phyloP scores from a whole-genome alignment of 2,797 vertebrate species.

The Ctenopoma kingsleyae region DNA sequence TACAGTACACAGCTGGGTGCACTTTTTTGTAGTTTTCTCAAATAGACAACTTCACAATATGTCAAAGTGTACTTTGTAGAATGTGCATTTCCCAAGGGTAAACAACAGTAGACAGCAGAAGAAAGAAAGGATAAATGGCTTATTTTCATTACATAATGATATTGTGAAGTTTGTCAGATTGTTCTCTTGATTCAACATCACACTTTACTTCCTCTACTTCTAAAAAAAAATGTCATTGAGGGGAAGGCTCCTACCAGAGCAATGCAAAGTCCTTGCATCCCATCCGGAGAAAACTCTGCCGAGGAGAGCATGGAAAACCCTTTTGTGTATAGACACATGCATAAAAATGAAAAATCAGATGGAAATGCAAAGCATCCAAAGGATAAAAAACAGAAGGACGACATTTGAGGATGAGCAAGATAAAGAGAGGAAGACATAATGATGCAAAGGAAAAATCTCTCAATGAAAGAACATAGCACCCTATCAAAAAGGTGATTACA shows the following conservation, averaged over 20 bases:
- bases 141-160: background rate
- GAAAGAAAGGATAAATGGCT: background rate
- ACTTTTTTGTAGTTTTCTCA: too few relatives aligned
- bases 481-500: conserved; percentile 12
- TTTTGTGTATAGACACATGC: background rate
- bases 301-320: background rate
- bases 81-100: too few relatives aligned
- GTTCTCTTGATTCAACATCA: background rate
- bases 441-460: conserved; percentile 14
- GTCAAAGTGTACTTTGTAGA: too few relatives aligned
- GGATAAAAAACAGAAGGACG: background rate
- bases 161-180: background rate
- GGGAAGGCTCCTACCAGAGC: background rate
- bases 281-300: background rate
- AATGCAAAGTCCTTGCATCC: conserved; percentile 1
- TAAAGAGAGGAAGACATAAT: background rate
- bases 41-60: too few relatives aligned
- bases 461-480: too few relatives aligned
- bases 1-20: background rate
- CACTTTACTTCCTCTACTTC: background rate
- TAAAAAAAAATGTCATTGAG: background rate
- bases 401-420: conserved; percentile 5
- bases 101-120: background rate
- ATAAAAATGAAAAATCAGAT: conserved; percentile 9
- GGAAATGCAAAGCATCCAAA: background rate